A percentile compares a stretch with the other conserved stretches of the same genome.
phyloP scores from a whole-genome alignment of 2,888 invertebrate species.

The Labia minor region DNA sequence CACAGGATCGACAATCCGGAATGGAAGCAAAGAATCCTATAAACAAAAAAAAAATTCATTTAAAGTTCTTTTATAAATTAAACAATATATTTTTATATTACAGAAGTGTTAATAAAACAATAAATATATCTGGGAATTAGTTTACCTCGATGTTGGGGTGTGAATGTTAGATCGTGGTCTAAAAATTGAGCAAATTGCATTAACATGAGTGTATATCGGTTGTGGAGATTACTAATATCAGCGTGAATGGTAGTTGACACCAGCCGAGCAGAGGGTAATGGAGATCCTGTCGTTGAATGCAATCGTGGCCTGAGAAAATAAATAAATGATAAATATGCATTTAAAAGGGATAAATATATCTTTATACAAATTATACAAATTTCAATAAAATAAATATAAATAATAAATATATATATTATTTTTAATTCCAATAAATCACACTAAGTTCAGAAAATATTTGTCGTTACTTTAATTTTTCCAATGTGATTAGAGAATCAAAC shows the following conservation, averaged over 20 bases:
- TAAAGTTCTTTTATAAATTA: not conserved
- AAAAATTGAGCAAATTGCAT: conserved; percentile 94
- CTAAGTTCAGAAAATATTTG: no score
- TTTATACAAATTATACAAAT: conserved; percentile 30
- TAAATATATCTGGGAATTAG: not conserved
- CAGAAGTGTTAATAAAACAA: not conserved
- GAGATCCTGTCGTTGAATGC: conserved; percentile 60
- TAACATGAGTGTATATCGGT: conserved; percentile 77
- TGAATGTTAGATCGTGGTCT: conserved; percentile 90
- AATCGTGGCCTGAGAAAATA: conserved; percentile 65
- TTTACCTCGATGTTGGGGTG: conserved; percentile 75
- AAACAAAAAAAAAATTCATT: conserved; percentile 20
- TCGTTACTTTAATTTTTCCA: no score
- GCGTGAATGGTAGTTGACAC: conserved; percentile 84
- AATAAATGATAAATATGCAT: no score
- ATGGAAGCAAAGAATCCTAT: conserved; percentile 79
- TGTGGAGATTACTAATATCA: conserved; percentile 80
- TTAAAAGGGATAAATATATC: no score
- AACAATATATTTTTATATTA: not conserved
- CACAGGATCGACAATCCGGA: conserved; percentile 79
- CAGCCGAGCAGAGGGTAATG: conserved; percentile 73
- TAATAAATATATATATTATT: not conserved
- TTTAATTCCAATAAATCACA: no score
- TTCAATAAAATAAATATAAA: not conserved
- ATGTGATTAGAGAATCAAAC: no score